phyloP scores from a whole-genome alignment of 1,140 invertebrate genomes.

The Patella vulgata region DNA sequence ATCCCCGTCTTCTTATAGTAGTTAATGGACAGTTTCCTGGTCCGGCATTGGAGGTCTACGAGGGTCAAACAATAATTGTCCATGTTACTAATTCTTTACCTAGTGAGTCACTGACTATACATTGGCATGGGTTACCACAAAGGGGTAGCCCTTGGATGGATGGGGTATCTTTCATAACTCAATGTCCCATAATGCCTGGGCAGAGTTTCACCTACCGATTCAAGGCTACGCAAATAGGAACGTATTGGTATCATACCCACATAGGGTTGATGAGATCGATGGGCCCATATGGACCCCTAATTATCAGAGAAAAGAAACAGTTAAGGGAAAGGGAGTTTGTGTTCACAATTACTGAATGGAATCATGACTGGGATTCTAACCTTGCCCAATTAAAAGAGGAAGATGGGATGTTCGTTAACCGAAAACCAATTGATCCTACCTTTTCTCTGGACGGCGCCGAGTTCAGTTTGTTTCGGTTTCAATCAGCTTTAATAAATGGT shows the following conservation, averaged over 20 bases:
- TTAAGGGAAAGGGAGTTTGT: slow-evolving; percentile 39
- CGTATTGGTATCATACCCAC: slow-evolving; percentile 64
- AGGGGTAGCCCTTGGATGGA: slow-evolving; percentile 86
- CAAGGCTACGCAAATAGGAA: slow-evolving; percentile 46
- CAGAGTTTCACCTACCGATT: slow-evolving; percentile 84
- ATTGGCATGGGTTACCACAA: slow-evolving; percentile 89
- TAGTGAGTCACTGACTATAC: slow-evolving; percentile 83
- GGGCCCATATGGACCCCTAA: slow-evolving; percentile 52
- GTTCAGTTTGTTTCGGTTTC: slow-evolving; percentile 39
- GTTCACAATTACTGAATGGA: slow-evolving; percentile 49
- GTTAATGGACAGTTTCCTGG: slow-evolving; percentile 57
- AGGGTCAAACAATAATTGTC: slow-evolving; percentile 84
- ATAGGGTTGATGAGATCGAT: slow-evolving; percentile 48
- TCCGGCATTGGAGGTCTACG: slow-evolving; percentile 76
- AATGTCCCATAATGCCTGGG: slow-evolving; percentile 84
- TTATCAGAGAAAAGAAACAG: slow-evolving; percentile 32
- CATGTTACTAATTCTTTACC: slow-evolving; percentile 85
- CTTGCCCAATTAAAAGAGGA: slow-evolving; percentile 43
- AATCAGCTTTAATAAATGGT: slow-evolving; percentile 60
- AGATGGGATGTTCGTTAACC: slow-evolving; percentile 33
- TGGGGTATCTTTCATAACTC: slow-evolving; percentile 86
- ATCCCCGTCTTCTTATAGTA: slow-evolving; percentile 32
- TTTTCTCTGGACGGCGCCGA: slow-evolving; percentile 26
- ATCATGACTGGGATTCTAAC: slow-evolving; percentile 49
- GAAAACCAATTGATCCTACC: not conserved